Conservation (phyloP, 1,140 invertebrate species). For the Coelopa frigida region DNA sequence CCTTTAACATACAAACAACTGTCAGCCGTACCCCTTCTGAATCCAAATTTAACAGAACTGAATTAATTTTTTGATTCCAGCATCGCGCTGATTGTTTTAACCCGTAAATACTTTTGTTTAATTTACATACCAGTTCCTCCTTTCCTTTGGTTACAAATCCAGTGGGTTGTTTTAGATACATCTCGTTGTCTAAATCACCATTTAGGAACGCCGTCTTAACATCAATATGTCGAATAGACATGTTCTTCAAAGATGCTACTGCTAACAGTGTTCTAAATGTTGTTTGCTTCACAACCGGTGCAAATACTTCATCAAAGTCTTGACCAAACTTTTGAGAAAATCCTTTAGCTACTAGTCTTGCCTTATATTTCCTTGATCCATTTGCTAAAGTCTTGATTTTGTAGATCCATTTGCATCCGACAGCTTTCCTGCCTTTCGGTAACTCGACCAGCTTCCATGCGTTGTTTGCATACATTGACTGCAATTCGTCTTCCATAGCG, state of each 20-base stretch:
- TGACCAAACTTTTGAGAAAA: constrained; percentile 10
- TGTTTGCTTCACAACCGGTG: too few relatives aligned
- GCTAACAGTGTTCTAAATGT: too few relatives aligned
- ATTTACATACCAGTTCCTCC: constrained; percentile 22
- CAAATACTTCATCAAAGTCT: too few relatives aligned
- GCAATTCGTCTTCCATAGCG: constrained; percentile 24
- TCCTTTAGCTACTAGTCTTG: constrained; percentile 13
- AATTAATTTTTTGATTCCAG: constrained; percentile 29
- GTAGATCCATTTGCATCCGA: constrained; percentile 19
- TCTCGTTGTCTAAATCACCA: constrained; percentile 39
- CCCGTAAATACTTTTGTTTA: constrained; percentile 43
- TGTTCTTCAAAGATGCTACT: too few relatives aligned
- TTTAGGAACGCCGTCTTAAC: constrained; percentile 43
- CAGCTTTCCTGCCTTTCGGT: constrained; percentile 15
- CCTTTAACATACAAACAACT: constrained; percentile 36
- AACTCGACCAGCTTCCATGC: constrained; percentile 21
- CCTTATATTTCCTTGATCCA: constrained; percentile 27
- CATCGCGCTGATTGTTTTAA: constrained; percentile 44
- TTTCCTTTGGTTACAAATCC: constrained; percentile 10
- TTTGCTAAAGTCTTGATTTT: constrained; percentile 21
- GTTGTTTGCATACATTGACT: constrained; percentile 18
- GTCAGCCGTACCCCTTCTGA: constrained; percentile 13
- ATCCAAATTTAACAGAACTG: constrained; percentile 15
- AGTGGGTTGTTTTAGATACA: constrained; percentile 32
- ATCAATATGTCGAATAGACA: constrained; percentile 27